Evolutionary conservation across 2,888 invertebrate species (phyloP).

Genomic region (Lissonota sp.): DNA sequence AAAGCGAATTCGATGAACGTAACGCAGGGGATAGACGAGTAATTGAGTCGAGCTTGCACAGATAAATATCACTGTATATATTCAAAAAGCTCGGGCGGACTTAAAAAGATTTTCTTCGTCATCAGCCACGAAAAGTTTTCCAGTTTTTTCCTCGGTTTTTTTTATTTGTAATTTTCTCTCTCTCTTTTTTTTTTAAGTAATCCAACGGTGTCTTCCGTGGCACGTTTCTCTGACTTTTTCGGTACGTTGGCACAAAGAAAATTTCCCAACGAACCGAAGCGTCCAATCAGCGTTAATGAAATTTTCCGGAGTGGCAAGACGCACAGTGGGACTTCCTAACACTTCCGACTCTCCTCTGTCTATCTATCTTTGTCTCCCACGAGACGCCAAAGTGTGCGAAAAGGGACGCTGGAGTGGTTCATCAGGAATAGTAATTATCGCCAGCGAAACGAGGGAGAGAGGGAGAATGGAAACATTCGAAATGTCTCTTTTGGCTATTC

Average conservation of each 20-base stretch:
- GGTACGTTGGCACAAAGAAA: conserved; percentile 43
- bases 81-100: not conserved
- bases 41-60: conserved; percentile 5
- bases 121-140: conserved; percentile 6
- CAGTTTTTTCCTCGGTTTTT: conserved; percentile 1
- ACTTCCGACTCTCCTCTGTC: not conserved
- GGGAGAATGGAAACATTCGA: conserved; percentile 28
- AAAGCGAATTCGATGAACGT: not conserved
- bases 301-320: conserved; percentile 41
- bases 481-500: conserved; percentile 51
- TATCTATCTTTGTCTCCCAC: not conserved
- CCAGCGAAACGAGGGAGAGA: conserved; percentile 8
- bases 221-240: conserved; percentile 10
- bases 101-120: conserved; percentile 1
- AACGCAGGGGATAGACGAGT: no score
- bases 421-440: conserved; percentile 66
- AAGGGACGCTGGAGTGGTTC: conserved; percentile 43
- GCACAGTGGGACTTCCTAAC: conserved; percentile 25
- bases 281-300: conserved; percentile 66
- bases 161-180: not conserved
- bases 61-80: not conserved
- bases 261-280: conserved; percentile 64
- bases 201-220: not conserved
- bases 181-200: no score
- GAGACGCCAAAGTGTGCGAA: conserved; percentile 43